These are phyloP conservation scores for Hoplodrina blanda DNA, from an alignment of 2,888 invertebrate genomes.

Conservation along the genomic window DNA sequence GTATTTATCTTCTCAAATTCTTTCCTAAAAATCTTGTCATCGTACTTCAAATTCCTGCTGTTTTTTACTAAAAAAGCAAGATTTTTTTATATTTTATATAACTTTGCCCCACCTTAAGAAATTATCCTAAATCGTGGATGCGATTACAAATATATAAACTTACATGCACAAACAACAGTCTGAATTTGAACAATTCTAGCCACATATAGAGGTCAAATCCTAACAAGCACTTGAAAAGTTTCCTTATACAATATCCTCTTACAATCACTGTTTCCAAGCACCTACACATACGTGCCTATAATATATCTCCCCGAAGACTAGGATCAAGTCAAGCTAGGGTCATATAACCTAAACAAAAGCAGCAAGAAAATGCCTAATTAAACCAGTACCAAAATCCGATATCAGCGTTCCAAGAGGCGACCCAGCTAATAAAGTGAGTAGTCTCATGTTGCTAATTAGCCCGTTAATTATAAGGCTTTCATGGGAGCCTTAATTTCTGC, in stretches of 20 bases:
- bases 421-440: conserved; percentile 86
- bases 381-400: conserved; percentile 89
- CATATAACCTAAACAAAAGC: conserved; percentile 65
- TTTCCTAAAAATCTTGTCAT: too few relatives aligned
- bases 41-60: too few relatives aligned
- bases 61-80: too few relatives aligned
- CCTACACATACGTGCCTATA: conserved; percentile 11
- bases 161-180: too few relatives aligned
- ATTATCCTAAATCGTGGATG: too few relatives aligned
- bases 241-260: conserved; percentile 2
- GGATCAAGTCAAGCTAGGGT: conserved; percentile 43
- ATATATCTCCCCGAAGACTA: conserved; percentile 43
- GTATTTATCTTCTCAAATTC: too few relatives aligned
- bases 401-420: conserved; percentile 84
- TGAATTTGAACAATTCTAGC: too few relatives aligned
- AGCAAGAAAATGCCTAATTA: conserved; percentile 87
- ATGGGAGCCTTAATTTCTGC: conserved; percentile 88
- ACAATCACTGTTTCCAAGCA: not conserved
- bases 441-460: conserved; percentile 90
- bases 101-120: too few relatives aligned
- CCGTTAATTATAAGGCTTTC: conserved; percentile 89
- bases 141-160: too few relatives aligned
- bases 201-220: not conserved
- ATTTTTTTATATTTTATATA: too few relatives aligned
- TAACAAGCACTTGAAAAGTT: not conserved